Conservation (phyloP, 2,888 invertebrate genomes). For the Zygothrica quintamaculata region DNA sequence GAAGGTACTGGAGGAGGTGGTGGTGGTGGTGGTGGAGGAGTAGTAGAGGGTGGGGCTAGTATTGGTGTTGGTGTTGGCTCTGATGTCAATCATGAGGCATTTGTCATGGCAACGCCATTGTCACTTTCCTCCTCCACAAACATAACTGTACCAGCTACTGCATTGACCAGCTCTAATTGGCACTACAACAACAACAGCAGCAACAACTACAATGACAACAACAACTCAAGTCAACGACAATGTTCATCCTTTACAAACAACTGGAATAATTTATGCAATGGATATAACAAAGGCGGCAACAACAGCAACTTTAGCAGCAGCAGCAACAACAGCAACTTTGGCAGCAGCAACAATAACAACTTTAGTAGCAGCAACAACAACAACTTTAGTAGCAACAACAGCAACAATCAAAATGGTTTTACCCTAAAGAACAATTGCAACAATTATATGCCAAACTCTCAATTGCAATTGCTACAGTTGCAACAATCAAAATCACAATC, state of each 20-base stretch:
- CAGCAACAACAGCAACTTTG: conserved; percentile 22
- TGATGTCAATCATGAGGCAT: conserved; percentile 23
- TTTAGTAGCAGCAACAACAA: conserved; percentile 27
- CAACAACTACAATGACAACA: conserved; percentile 4
- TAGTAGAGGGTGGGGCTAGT: too few species aligned
- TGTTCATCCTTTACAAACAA: conserved; percentile 6
- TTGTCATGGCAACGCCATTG: conserved; percentile 5
- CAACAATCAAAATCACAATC: conserved; percentile 4
- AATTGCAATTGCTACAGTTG: not conserved
- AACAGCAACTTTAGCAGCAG: conserved; percentile 15
- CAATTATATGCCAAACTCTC: too few species aligned
- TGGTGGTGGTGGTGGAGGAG: too few species aligned
- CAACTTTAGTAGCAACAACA: conserved; percentile 8
- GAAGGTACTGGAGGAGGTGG: not conserved
- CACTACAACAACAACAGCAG: conserved; percentile 16
- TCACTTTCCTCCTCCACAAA: conserved; percentile 8
- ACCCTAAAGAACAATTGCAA: not conserved
- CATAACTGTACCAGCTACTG: conserved; percentile 8
- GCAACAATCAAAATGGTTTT: not conserved
- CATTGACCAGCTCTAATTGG: conserved; percentile 21
- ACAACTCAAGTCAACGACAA: conserved; percentile 4
- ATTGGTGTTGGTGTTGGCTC: not conserved
- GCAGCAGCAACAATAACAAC: conserved; percentile 40
- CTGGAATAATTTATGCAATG: not conserved
- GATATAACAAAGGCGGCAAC: conserved; percentile 11